A percentile compares a stretch with the other conserved stretches of the same genome.
Evolutionary conservation across 2,797 vertebrate species (phyloP).

Genomic region (Platalea minor): DNA sequence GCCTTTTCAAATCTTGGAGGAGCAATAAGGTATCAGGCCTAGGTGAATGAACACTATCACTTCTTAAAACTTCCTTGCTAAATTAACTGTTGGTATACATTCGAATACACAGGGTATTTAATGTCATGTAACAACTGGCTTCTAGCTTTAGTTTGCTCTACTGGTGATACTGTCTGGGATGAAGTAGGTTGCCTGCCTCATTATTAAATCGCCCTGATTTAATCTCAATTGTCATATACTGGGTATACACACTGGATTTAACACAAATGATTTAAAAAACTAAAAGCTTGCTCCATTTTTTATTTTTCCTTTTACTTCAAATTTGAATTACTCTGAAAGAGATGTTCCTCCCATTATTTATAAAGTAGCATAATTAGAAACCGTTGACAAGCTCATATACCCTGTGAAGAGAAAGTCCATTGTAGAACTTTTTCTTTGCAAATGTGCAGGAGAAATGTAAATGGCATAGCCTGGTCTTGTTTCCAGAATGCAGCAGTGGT

Average conservation of each 20-base stretch:
- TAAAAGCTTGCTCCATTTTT: not conserved
- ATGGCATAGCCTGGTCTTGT: not conserved
- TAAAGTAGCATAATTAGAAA: not conserved
- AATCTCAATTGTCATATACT: too few relatives aligned
- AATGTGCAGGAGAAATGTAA: not conserved
- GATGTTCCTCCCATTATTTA: not conserved
- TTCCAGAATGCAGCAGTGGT: not conserved
- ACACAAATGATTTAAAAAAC: not conserved
- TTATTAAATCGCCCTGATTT: not conserved
- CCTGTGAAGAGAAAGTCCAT: not conserved
- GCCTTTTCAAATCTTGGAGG: not conserved
- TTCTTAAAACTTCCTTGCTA: not conserved
- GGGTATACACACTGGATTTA: not conserved
- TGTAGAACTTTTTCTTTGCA: not conserved
- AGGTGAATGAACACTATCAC: not conserved
- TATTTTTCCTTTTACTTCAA: not conserved
- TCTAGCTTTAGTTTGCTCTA: not conserved
- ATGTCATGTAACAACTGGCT: not conserved
- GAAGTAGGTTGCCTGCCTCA: not conserved
- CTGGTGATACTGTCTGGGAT: not conserved
- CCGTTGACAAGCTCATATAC: not conserved
- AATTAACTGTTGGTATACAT: not conserved
- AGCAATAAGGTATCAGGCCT: not conserved
- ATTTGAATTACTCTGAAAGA: not conserved
- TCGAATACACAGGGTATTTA: not conserved